phyloP scores from a whole-genome alignment of 2,797 vertebrate species.

The Simalia tracyae region DNA sequence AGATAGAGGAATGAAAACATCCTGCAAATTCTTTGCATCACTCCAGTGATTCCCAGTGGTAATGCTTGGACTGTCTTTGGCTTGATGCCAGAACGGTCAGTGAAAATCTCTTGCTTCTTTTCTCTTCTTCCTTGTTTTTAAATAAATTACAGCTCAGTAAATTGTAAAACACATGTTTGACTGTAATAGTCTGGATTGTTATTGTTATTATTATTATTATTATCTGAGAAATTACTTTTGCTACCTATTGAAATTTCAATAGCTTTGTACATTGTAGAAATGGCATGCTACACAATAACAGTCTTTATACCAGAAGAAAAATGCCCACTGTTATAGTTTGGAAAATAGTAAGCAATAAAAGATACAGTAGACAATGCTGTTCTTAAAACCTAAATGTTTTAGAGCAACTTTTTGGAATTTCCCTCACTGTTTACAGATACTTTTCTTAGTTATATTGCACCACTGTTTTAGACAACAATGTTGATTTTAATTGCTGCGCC shows the following conservation, averaged over 20 bases:
- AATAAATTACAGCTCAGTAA: constrained; percentile 40
- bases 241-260: constrained; percentile 52
- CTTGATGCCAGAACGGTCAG: constrained; percentile 36
- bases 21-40: constrained; percentile 44
- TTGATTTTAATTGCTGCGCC: constrained; percentile 26
- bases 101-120: constrained; percentile 29
- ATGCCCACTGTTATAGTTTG: constrained; percentile 12
- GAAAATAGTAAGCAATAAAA: constrained; percentile 49
- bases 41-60: constrained; percentile 34
- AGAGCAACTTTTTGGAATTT: neutral
- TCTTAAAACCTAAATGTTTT: constrained; percentile 1
- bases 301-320: constrained; percentile 39
- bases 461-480: constrained; percentile 14
- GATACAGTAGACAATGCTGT: neutral
- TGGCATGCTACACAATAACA: constrained; percentile 22
- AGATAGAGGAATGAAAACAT: neutral
- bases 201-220: constrained; percentile 5
- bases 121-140: neutral
- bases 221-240: constrained; percentile 41
- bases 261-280: constrained; percentile 24
- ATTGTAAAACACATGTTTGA: constrained; percentile 47
- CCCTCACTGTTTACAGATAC: neutral
- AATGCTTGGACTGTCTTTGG: constrained; percentile 53
- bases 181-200: neutral
- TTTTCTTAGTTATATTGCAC: constrained; percentile 7